Evolutionary conservation across 2,797 vertebrate species (phyloP), one percentile per base, ranked within the genome.

Genomic region (Oreochromis mossambicus): DNA sequence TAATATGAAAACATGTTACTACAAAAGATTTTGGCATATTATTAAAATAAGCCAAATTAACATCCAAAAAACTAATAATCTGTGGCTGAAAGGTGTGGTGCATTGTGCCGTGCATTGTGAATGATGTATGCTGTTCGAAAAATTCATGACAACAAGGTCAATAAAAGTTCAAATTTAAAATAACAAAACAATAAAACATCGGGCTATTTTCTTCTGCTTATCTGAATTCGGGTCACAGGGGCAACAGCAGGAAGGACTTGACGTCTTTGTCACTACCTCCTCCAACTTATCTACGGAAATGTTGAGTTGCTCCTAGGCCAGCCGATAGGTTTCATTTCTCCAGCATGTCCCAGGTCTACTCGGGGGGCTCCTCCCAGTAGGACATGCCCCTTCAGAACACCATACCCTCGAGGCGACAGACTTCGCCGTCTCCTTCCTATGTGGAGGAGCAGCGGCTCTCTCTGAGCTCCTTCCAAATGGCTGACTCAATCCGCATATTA

Each of bases 51-150:
- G n/a, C 51, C 51, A 52, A 21, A 52, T 52, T 52, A 21, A 52
- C 21, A 52, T 21, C 51, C 0, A 1, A 52, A 52, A 52, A 52
- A 52, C 51, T 1, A 52, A 52, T 52, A 21, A 52, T 21, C 51
- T 52, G 51, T 52, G 0, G 51, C n/a, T 52, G 51, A 52, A 52
- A 21, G 51, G 51, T 52, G 51, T 52, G 50, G 38, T 38, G 38
- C 38, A 13, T 54, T 13, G n/a, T 54, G n/a, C n/a, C n/a, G 1
- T 54, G 51, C n/a, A 54, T 13, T 54, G 11, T 24, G n/a, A 54
- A 54, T 54, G 51, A 54, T 13, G n/a, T n/a, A 54, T 54, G 51
- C 51, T 7, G 3, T 24, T 54, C 21, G 11, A 1, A 54, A 54
- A 54, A 54, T 13, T 24, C 51, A 54, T 24, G n/a, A 54, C 51